A percentile compares a stretch with the other conserved stretches of the same genome.
These are phyloP conservation scores for Pocillopora meandrina DNA, from an alignment of 92 coral and sea anemone species.

Conservation along the genomic window DNA sequence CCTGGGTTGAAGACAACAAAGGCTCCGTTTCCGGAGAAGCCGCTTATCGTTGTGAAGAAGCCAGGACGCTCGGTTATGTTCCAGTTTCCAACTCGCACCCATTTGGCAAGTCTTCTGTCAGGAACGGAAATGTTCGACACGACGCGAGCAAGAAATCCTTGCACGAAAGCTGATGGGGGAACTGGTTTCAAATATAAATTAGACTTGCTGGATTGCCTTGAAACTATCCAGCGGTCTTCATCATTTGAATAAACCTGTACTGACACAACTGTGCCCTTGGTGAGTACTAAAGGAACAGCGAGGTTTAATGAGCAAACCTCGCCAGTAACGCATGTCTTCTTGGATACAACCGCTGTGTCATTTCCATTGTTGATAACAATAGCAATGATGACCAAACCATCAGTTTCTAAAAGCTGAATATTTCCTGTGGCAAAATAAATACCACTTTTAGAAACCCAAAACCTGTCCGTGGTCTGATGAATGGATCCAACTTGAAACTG, in stretches of 20 bases:
- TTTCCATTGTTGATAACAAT: constrained; percentile 48
- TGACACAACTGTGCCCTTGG: constrained; percentile 39
- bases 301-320: constrained; percentile 39
- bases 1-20: constrained; percentile 47
- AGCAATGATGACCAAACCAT: constrained; percentile 30
- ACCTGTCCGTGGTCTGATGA: constrained; percentile 66
- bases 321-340: constrained; percentile 25
- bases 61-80: constrained; percentile 48
- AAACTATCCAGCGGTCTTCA: constrained; percentile 47
- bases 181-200: constrained; percentile 27
- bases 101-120: constrained; percentile 13
- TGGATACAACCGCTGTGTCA: constrained; percentile 42
- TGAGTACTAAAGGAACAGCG: constrained; percentile 38
- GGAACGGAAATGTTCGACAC: constrained; percentile 31
- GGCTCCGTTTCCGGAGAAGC: constrained; percentile 41
- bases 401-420: constrained; percentile 36
- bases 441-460: constrained; percentile 44
- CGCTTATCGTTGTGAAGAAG: constrained; percentile 39
- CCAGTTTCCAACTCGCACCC: constrained; percentile 51
- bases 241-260: constrained; percentile 50
- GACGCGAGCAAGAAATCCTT: constrained; percentile 52
- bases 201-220: constrained; percentile 63
- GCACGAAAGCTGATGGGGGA: constrained; percentile 28
- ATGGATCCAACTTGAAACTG: constrained; percentile 69
- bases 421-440: constrained; percentile 40